A percentile compares a stretch with the other conserved stretches of the same genome.
phyloP scores from a whole-genome alignment of 2,113 vertebrate genomes.

The Sminthopsis crassicaudata region DNA sequence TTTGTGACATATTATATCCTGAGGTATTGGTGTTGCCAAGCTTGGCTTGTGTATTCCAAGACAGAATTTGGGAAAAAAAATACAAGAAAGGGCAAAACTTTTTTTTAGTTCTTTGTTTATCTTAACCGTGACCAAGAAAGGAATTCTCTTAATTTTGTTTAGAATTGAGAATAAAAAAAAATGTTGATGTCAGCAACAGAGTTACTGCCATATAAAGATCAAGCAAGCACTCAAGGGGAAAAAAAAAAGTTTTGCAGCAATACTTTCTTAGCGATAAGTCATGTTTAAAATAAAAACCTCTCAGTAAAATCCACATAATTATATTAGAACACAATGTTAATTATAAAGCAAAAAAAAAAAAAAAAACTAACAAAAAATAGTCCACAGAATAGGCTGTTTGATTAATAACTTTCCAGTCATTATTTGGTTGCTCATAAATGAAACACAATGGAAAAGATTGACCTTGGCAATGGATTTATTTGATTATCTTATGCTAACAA shows the following conservation, averaged over 20 bases:
- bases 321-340: background rate
- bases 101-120: background rate
- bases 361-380: conserved; percentile 8
- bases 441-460: background rate
- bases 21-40: background rate
- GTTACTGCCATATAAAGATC: background rate
- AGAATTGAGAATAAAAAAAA: conserved; percentile 7
- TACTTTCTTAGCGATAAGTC: conserved; percentile 38
- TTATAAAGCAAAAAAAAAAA: background rate
- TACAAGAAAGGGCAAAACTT: background rate
- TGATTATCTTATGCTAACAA: conserved; percentile 31
- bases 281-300: conserved; percentile 3
- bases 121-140: conserved; percentile 20
- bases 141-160: conserved; percentile 1
- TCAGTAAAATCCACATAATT: background rate
- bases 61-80: conserved; percentile 32
- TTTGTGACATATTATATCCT: background rate
- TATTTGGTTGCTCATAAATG: background rate
- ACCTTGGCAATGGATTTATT: background rate
- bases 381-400: conserved; percentile 18
- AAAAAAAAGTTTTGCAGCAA: background rate
- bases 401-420: background rate
- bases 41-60: background rate
- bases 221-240: background rate
- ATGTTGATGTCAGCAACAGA: conserved; percentile 29